Percentiles rank a stretch among this genome's conserved stretches.
phyloP scores from a whole-genome alignment of 2,797 vertebrate genomes.

The Botia kubotai region DNA sequence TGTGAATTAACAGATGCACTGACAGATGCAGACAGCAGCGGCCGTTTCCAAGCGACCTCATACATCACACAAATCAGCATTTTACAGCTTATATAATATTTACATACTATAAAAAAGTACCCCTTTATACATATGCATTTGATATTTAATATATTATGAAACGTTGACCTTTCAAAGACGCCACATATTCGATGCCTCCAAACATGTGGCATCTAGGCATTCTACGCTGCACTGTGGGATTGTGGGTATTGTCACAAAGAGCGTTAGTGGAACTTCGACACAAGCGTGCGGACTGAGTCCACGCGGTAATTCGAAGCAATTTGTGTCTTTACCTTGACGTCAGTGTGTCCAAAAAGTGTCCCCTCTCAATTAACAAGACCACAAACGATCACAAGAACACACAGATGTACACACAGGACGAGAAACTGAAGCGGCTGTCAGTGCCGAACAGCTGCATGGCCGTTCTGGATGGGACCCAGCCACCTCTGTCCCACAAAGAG shows the following conservation, averaged over 20 bases:
- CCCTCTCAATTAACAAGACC: conserved; percentile 20
- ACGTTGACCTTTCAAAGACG: background rate
- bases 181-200: too few relatives aligned
- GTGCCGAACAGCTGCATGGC: conserved; percentile 81
- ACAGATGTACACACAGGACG: conserved; percentile 24
- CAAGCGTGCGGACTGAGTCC: too few relatives aligned
- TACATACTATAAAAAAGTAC: too few relatives aligned
- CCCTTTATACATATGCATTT: too few relatives aligned
- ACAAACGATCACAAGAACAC: conserved; percentile 31
- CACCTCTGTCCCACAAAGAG: conserved; percentile 80
- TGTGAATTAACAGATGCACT: too few relatives aligned
- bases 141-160: too few relatives aligned
- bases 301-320: background rate
- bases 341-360: background rate
- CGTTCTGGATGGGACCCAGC: conserved; percentile 75
- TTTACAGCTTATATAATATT: too few relatives aligned
- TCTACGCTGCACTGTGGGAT: background rate
- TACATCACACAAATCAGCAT: too few relatives aligned
- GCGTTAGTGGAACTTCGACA: too few relatives aligned
- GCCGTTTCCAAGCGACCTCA: too few relatives aligned
- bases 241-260: too few relatives aligned
- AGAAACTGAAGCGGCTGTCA: conserved; percentile 59
- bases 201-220: background rate
- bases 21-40: too few relatives aligned
- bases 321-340: background rate